Base-by-base conservation (phyloP, 2,113 vertebrate genomes). In the Lophotis ruficrista region DNA sequence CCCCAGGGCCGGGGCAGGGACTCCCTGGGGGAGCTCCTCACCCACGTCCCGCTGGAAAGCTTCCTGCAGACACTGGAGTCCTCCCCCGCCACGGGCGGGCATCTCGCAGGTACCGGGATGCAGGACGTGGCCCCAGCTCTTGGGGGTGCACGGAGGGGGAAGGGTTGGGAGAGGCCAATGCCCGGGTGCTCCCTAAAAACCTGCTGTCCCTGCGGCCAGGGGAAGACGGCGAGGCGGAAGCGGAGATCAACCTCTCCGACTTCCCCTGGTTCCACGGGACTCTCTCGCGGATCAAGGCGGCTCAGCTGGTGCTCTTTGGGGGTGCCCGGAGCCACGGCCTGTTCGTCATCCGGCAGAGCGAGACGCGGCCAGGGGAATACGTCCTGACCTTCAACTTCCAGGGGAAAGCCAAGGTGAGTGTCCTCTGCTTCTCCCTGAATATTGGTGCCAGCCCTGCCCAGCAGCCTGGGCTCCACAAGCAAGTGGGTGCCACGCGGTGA, bases 381-480 rank as follows among this genome's bases (percentile, higher is more conserved):
- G 99, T 99, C 66, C 98, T 99, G 90, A 99, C 99, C 93, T 99
- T 99, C 97, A 99, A 99, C 98, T 99, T 99, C 98, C 99, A 99
- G 97, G 99, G 99, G 56, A 99, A 99, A 97, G 99, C 99, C 11
- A 99, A 99, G 99, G 99, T 98, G 97, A 79, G 98, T 96, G 78
- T 54, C 31, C 20, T 10, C 66, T 87, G 64, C 43, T 50, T 24
- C 45, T 27, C 61, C 2, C 6, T 7, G 10, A 33, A 4, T 12
- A 6, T 20, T 2, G 22, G 10, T 11, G 56, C 27, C 58, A 83
- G 78, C 73, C 62, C 12, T 88, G 84, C 45, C 48, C 43, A 15
- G 81, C 48, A 54, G 62, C 54, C 30, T 1, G 0, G 31, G 41
- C 65, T 57, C 78, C 10, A 28, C 0, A 0, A 47, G 57, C 22